Conservation (phyloP, 2,888 invertebrate species). For the Hypomecis punctinalis region DNA sequence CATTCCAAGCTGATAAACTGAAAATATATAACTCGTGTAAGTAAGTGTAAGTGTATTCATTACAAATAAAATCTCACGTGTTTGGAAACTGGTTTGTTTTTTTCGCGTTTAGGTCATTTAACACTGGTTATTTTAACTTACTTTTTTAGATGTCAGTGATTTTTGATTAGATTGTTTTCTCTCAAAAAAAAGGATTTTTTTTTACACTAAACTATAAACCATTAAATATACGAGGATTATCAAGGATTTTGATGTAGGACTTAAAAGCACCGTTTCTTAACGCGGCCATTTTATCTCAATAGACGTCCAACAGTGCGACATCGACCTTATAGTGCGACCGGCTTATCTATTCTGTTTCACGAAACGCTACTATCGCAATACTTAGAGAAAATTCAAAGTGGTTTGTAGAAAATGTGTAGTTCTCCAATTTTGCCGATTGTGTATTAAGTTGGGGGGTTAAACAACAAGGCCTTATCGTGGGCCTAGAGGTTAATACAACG, state of each 20-base stretch:
- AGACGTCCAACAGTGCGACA: slow-evolving; percentile 17
- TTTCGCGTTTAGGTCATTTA: too few species aligned
- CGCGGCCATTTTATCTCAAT: slow-evolving; percentile 10
- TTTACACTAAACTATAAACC: too few species aligned
- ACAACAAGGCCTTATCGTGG: not conserved
- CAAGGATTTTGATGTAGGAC: slow-evolving; percentile 5
- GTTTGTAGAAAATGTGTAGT: not conserved
- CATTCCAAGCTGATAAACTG: too few species aligned
- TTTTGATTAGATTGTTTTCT: too few species aligned
- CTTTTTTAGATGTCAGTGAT: too few species aligned
- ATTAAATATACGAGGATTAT: not conserved
- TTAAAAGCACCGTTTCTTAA: slow-evolving; percentile 6
- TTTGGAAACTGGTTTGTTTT: too few species aligned
- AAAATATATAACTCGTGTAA: too few species aligned
- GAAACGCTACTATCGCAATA: not conserved
- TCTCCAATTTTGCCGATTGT: not conserved
- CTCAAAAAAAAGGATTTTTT: too few species aligned
- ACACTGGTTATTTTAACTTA: too few species aligned
- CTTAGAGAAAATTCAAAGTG: not conserved
- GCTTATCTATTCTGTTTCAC: not conserved
- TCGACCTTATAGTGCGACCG: not conserved
- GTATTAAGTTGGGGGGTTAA: not conserved
- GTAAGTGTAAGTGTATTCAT: too few species aligned
- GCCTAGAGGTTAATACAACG: slow-evolving; percentile 10
- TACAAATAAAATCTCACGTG: too few species aligned